Conservation (phyloP, 2,113 vertebrate species). For the Eulemur rufifrons region DNA sequence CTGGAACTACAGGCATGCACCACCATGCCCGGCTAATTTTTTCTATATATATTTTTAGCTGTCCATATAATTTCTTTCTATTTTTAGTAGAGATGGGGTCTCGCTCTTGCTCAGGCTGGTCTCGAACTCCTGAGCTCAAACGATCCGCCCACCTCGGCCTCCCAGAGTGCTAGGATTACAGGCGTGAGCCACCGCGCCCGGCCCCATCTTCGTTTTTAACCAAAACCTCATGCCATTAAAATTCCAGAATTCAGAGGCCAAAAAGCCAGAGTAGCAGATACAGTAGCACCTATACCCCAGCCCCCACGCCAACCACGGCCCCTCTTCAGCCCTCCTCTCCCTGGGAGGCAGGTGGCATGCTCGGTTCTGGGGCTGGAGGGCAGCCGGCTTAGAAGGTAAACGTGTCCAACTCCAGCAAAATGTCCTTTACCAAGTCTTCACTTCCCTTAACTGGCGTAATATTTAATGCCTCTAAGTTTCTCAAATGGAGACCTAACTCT, state of each 20-base stretch:
- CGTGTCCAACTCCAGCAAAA: too few species aligned
- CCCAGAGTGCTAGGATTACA: too few species aligned
- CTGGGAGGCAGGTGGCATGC: accelerated
- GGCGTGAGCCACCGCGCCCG: too few species aligned
- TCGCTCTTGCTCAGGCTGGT: too few species aligned
- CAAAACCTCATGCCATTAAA: neutral
- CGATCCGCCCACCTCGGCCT: too few species aligned
- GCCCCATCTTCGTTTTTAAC: neutral
- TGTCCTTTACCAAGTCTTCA: neutral
- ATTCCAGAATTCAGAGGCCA: neutral
- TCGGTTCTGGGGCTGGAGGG: accelerated
- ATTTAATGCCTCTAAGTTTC: neutral
- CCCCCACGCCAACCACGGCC: accelerated
- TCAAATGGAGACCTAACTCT: neutral
- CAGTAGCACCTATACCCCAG: accelerated
- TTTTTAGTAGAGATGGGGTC: too few species aligned
- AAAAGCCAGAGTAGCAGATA: neutral
- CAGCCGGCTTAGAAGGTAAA: too few species aligned
- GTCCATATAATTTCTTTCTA: too few species aligned
- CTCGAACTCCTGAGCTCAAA: too few species aligned
- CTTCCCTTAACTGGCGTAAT: neutral
- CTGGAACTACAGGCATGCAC: too few species aligned
- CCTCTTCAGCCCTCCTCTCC: neutral
- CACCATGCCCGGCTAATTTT: too few species aligned
- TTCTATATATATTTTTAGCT: too few species aligned